These are phyloP conservation scores for Rhopalosiphum nymphaeae DNA, from an alignment of 2,888 invertebrate genomes.

Conservation along the genomic window DNA sequence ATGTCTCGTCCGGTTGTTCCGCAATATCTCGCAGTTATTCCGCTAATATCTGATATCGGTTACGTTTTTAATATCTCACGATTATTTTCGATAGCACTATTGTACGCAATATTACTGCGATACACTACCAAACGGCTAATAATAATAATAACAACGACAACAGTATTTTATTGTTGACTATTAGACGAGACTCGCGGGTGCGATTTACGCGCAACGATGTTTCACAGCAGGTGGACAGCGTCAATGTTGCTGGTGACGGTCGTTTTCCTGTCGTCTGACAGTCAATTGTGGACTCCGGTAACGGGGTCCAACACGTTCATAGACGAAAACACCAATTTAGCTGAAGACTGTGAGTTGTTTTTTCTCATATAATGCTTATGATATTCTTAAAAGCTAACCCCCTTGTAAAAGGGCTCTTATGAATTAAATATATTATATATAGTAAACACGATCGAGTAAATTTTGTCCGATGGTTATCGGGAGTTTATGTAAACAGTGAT, in stretches of 20 bases:
- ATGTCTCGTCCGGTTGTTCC: background rate
- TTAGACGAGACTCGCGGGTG: background rate
- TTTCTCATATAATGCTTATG: background rate
- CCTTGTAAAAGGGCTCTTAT: background rate
- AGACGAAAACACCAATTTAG: slow-evolving; percentile 47
- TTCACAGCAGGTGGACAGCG: background rate
- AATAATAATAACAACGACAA: background rate
- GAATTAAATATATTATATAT: background rate
- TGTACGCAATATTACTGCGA: background rate
- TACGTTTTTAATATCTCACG: background rate
- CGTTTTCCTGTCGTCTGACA: background rate
- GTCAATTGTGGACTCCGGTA: background rate
- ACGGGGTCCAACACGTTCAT: slow-evolving; percentile 48
- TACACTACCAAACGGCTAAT: background rate
- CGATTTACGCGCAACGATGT: slow-evolving; percentile 15
- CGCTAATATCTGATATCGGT: background rate
- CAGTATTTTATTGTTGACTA: background rate
- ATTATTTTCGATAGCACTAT: background rate
- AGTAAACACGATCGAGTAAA: background rate
- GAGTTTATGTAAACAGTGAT: background rate
- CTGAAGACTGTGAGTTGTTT: slow-evolving; percentile 53
- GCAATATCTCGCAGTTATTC: background rate
- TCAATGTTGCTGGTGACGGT: background rate
- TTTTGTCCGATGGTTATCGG: background rate
- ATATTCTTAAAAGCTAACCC: background rate